Evolutionary conservation across 2,113 vertebrate genomes (phyloP).

Genomic region (Crypturellus undulatus): DNA sequence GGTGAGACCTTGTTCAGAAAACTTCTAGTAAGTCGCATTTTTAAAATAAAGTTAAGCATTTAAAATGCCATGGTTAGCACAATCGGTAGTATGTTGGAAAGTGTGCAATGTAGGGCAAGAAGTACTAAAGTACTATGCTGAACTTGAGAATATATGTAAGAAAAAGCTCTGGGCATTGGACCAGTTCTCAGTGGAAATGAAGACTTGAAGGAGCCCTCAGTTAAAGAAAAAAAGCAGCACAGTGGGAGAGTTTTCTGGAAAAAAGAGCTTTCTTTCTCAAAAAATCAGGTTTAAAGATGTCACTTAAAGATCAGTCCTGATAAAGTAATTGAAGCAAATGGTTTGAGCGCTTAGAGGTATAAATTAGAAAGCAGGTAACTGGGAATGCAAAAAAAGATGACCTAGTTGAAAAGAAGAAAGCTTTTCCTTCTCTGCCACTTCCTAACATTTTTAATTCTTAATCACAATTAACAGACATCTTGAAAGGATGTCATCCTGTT

Average conservation of each 20-base stretch:
- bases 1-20: not conserved
- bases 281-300: constrained; percentile 31
- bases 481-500: not conserved
- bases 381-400: constrained; percentile 30
- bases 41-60: constrained; percentile 22
- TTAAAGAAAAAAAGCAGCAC: not conserved
- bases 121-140: constrained; percentile 28
- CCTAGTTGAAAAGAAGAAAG: constrained; percentile 40
- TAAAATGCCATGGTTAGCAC: constrained; percentile 26
- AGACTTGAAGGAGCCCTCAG: constrained; percentile 14
- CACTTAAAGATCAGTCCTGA: constrained; percentile 11
- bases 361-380: constrained; percentile 51
- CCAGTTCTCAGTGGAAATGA: constrained; percentile 36
- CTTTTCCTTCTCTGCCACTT: constrained; percentile 1
- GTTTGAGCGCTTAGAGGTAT: constrained; percentile 24
- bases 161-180: constrained; percentile 48
- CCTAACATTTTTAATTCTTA: constrained; percentile 23
- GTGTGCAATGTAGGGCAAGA: constrained; percentile 44
- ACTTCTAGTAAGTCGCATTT: constrained; percentile 6
- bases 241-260: constrained; percentile 33
- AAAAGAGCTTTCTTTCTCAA: not conserved
- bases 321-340: not conserved
- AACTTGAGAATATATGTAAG: constrained; percentile 51
- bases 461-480: not conserved
- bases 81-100: constrained; percentile 30